Base-by-base conservation (phyloP, 1,140 invertebrate species). In the Hyles vespertilio region DNA sequence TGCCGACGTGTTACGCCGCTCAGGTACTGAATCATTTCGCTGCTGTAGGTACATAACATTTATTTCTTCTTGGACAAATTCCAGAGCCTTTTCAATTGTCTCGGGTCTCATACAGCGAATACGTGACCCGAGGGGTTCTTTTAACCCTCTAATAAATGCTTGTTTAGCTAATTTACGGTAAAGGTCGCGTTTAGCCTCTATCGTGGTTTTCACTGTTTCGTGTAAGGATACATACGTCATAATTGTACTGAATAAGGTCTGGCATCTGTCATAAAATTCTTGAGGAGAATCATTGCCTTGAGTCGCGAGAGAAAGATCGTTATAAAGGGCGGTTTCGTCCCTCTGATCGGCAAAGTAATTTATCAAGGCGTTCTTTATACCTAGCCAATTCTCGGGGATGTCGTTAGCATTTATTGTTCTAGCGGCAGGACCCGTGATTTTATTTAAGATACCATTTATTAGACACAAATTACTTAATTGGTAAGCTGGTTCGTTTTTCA, bases 371-470 rank as follows among this genome's bases (percentile, higher is more conserved):
- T n/a, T 57, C 8, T 52, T 9, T 36, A 63, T 63, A 7, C 61
- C 61, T 36, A 48, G 6, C 61, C 61, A 63, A 32, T 46, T 56
- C 6, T 55, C 52, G 3, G 61, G 61, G 5, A 63, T 58, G 7
- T 56, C 61, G 32, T 63, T 63, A 3, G 61, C 52, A 1, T 48
- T 51, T 32, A 58, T 50, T 9, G 48, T 47, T 11, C 61, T 8
- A 5, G 56, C 61, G 10, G 61, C 56, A 22, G 22, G 22, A 22
- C 22, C 22, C 22, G 22, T 22, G 22, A 22, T 22, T 22, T 22
- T 22, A 22, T 63, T 63, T 46, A 63, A 53, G 8, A 63, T 58
- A 3, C 61, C 61, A 40, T 63, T 63, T 43, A 63, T 4, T 46
- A 63, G 44, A 36, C 32, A 33, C 7, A 63, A 33, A 36, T 54